Evolutionary conservation across 1,140 invertebrate species (phyloP).

Genomic region (Lepidurus couesii): DNA sequence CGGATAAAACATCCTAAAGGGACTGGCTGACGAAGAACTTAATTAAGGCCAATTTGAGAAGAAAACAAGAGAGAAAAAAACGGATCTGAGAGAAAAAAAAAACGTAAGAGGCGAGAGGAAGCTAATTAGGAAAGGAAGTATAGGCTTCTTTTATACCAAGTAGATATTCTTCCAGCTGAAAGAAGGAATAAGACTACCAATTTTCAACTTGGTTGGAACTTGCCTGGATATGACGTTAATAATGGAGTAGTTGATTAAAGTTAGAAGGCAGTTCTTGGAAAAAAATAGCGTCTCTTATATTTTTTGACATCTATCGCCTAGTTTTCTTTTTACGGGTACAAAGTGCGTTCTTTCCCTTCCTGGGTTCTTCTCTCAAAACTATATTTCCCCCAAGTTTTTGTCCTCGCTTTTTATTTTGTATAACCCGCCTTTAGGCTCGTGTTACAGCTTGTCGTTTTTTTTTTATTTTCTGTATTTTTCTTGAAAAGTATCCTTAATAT

Average conservation of each 20-base stretch:
- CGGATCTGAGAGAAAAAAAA: neutral
- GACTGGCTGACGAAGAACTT: neutral
- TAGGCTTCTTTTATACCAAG: neutral
- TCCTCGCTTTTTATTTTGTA: no score
- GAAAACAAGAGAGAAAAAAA: neutral
- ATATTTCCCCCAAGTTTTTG: no score
- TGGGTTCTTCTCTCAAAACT: no score
- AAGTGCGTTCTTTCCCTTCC: no score
- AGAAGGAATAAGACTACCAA: neutral
- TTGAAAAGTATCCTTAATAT: neutral
- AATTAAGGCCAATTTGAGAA: neutral
- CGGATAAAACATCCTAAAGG: neutral
- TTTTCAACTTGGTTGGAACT: slow-evolving; percentile 23
- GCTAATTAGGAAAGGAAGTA: neutral
- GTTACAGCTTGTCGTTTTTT: slow-evolving; percentile 9
- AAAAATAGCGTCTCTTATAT: neutral
- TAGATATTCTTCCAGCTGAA: neutral
- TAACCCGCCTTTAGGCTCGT: neutral
- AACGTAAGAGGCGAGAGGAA: neutral
- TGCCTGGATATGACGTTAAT: slow-evolving; percentile 7
- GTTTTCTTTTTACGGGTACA: neutral
- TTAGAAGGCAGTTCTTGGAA: neutral
- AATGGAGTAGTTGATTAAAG: slow-evolving; percentile 24
- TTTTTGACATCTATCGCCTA: neutral
- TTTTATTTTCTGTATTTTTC: neutral